Conservation (phyloP, 2,113 vertebrate genomes). For the Engraulis encrasicolus region DNA sequence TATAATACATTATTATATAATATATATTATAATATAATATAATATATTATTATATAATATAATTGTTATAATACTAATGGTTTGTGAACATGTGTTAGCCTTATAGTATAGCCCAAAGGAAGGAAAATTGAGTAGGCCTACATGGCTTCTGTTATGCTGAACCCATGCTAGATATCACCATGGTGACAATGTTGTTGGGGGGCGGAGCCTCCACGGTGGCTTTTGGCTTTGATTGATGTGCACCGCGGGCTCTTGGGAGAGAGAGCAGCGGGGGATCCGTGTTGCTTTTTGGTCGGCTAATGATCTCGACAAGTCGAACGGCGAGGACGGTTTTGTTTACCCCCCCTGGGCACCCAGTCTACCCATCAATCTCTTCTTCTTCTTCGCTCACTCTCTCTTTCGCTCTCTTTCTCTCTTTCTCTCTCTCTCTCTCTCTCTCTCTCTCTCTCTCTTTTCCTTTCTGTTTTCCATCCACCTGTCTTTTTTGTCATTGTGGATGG, state of each 20-base stretch:
- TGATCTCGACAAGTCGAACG: neutral
- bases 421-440: neutral
- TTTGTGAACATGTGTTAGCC: no score
- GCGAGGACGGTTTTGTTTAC: neutral
- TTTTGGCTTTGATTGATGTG: neutral
- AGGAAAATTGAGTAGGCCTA: no score
- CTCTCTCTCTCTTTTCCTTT: neutral
- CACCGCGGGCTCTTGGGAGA: neutral
- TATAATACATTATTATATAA: no score
- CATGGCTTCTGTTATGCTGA: no score
- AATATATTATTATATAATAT: no score
- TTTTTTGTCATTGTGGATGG: neutral
- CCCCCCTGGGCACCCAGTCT: neutral
- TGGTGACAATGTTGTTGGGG: neutral
- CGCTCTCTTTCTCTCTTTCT: neutral
- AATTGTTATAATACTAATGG: no score
- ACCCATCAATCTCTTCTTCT: conserved; percentile 5
- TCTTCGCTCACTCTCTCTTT: no score
- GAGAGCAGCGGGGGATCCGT: neutral
- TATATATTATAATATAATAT: no score
- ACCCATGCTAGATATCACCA: no score
- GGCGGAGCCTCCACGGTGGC: neutral
- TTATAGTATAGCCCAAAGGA: no score
- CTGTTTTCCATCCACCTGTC: neutral
- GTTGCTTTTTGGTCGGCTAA: conserved; percentile 13